Base-by-base conservation (phyloP, 2,888 invertebrate genomes). In the Pandemis corylana region DNA sequence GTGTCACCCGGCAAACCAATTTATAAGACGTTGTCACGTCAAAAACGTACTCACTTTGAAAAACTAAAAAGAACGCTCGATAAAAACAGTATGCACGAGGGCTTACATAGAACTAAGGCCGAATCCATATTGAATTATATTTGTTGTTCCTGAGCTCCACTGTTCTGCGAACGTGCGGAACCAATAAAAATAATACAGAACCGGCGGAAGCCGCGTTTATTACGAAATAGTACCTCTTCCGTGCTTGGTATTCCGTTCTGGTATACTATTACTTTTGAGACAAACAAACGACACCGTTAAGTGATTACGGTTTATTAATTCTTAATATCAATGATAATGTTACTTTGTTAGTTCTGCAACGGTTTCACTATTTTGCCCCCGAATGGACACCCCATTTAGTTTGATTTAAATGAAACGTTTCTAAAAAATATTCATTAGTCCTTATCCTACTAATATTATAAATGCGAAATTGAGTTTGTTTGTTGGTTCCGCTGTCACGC, bases 51-150 rank as follows among this genome's bases (percentile, higher is more conserved):
- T 36, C 28, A 36, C 28, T 20, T 20, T 36, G 28, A 36, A 4
- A 36, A 36, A 36, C 28, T 36, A 49, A 49, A 56, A 59, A 42
- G 46, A 65, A n/a, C 6, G 44, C 20, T 13, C 5, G 41, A 7
- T 15, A 7, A 59, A 51, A 36, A 67, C 36, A 36, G 51, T 68
- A 59, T 68, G 59, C 44, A 44, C 42, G 44, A 59, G 64, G 64
- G 64, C 56, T 68, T 68, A 51, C 20, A 49, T 20, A 61, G 36
- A 44, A 64, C 46, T 36, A 46, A 36, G 13, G 10, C 66, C n/a
- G 66, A 51, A 72, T 72, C 53, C 53, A 56, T 71, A 65, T 71
- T 65, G 44, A 71, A 71, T 71, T 71, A 71, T 71, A 65, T 65
- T 64, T 59, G 59, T 68, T 68, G 56, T 46, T 59, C 44, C 59